These are phyloP conservation scores for Danio albolineatus DNA, from an alignment of 2,797 vertebrate species.

Conservation along the genomic window DNA sequence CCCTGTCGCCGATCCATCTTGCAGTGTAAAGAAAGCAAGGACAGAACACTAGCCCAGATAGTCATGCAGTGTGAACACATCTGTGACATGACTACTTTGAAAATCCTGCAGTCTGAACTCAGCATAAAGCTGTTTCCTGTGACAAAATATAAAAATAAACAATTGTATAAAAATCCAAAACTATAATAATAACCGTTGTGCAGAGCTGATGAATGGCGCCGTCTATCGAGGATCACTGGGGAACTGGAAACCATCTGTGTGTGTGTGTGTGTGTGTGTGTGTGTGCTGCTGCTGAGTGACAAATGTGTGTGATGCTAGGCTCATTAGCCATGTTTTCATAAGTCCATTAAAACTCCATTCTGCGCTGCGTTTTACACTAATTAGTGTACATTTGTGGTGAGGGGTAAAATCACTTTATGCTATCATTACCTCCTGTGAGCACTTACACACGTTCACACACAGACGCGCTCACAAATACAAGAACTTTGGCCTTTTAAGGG, in stretches of 20 bases:
- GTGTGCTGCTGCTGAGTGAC: constrained; percentile 37
- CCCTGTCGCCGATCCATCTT: too few species aligned
- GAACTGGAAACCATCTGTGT: constrained; percentile 46
- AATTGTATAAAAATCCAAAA: too few species aligned
- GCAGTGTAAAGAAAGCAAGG: too few species aligned
- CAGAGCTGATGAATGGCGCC: constrained; percentile 31
- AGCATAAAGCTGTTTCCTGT: too few species aligned
- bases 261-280: not conserved
- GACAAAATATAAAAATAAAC: too few species aligned
- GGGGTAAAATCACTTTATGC: constrained; percentile 46
- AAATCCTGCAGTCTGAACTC: too few species aligned
- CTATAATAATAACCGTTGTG: not conserved
- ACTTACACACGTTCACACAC: not conserved
- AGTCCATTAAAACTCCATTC: constrained; percentile 59
- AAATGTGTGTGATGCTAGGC: constrained; percentile 11
- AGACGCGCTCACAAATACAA: not conserved
- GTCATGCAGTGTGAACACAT: too few species aligned
- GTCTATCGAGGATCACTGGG: constrained; percentile 3
- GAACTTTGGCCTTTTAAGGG: not conserved
- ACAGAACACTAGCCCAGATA: too few species aligned
- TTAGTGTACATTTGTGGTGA: constrained; percentile 50
- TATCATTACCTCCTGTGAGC: constrained; percentile 15
- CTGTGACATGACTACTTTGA: too few species aligned
- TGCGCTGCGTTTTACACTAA: constrained; percentile 52
- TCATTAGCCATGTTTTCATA: constrained; percentile 61